Conservation (phyloP, 2,797 vertebrate species). For the Sternotherus odoratus region DNA sequence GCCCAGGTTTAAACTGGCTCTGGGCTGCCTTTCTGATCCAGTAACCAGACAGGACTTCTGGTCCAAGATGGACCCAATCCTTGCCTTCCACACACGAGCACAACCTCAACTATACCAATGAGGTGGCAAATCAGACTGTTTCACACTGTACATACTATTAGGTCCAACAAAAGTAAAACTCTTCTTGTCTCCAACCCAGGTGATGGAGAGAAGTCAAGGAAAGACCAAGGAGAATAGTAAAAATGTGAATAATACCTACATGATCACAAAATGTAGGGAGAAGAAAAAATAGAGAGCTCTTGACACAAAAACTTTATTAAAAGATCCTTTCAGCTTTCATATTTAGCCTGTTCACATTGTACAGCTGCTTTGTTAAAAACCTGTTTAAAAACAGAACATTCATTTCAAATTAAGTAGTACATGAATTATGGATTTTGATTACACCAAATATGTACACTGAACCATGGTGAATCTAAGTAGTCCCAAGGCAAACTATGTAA, state of each 20-base stretch:
- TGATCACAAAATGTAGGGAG: not conserved
- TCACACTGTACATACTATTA: not conserved
- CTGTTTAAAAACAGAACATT: not conserved
- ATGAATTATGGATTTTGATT: not conserved
- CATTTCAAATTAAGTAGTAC: not conserved
- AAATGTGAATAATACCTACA: not conserved
- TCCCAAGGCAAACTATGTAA: constrained; percentile 58
- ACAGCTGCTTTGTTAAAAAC: constrained; percentile 27
- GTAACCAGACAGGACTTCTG: not conserved
- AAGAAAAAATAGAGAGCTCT: constrained; percentile 18
- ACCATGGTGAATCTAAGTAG: not conserved
- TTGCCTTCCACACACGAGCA: not conserved
- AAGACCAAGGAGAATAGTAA: not conserved
- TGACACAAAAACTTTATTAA: constrained; percentile 74
- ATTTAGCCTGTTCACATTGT: constrained; percentile 38
- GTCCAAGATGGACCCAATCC: not conserved
- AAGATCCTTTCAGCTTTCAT: constrained; percentile 41
- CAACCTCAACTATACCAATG: not conserved
- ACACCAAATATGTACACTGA: constrained; percentile 13
- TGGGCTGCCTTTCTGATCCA: not conserved
- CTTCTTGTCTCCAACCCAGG: not conserved
- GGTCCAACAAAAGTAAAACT: not conserved
- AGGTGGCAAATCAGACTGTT: not conserved
- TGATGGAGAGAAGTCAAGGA: not conserved
- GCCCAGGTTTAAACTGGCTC: not conserved